A percentile compares a stretch with the other conserved stretches of the same genome.
phyloP scores from a whole-genome alignment of 2,888 invertebrate genomes.

The Acholoe squamosa region DNA sequence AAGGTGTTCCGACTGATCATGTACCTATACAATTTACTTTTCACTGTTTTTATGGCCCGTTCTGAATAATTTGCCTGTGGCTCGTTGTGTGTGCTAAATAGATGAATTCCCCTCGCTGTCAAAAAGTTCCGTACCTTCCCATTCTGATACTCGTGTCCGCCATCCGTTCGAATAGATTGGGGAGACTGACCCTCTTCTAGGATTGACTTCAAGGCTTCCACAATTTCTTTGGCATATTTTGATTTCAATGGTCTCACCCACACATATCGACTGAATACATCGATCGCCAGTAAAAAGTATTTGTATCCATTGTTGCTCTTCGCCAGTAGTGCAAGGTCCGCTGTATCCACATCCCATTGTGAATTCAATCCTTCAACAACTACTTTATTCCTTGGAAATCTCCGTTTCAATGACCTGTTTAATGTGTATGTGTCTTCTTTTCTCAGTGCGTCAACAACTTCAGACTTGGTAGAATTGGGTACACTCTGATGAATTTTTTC shows the following conservation, averaged over 20 bases:
- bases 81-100: background rate
- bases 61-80: conserved; percentile 27
- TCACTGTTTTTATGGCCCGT: background rate
- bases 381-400: background rate
- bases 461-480: too few species aligned
- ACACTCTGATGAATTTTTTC: background rate
- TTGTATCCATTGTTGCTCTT: conserved; percentile 35
- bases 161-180: background rate
- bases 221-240: conserved; percentile 27
- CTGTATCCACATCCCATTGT: conserved; percentile 54
- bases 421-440: conserved; percentile 17
- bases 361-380: background rate
- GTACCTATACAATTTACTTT: conserved; percentile 8
- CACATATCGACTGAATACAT: conserved; percentile 48
- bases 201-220: conserved; percentile 18
- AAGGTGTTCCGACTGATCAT: background rate
- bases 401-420: background rate
- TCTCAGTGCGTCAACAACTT: background rate
- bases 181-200: conserved; percentile 14
- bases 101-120: background rate
- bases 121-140: background rate
- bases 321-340: background rate
- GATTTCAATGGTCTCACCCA: conserved; percentile 56
- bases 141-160: conserved; percentile 8
- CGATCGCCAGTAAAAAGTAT: background rate